These are phyloP conservation scores for Allobates femoralis DNA, from an alignment of 2,797 vertebrate species.

Conservation along the genomic window DNA sequence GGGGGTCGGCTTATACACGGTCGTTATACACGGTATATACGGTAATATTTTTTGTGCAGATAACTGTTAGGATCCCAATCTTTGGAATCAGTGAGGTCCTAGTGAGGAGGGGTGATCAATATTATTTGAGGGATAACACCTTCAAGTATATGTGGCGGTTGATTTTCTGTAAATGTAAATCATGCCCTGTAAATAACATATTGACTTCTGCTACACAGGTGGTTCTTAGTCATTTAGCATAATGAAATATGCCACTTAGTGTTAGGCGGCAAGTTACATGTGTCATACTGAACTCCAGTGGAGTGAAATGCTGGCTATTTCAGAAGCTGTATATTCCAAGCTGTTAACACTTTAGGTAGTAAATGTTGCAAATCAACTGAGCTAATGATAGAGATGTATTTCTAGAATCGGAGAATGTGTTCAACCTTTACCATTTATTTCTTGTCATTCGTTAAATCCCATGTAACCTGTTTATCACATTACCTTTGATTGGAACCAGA, in stretches of 20 bases:
- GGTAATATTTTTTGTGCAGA: too few relatives aligned
- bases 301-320: slow-evolving; percentile 14
- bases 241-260: slow-evolving; percentile 46
- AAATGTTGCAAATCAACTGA: not conserved
- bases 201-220: slow-evolving; percentile 1
- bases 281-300: slow-evolving; percentile 15
- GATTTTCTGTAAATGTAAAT: not conserved
- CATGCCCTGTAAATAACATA: not conserved
- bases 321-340: not conserved
- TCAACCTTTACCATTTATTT: not conserved
- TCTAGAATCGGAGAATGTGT: not conserved
- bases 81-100: too few relatives aligned
- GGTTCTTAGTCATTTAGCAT: slow-evolving; percentile 10
- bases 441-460: not conserved
- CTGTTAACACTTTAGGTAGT: slow-evolving; percentile 15
- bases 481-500: not conserved
- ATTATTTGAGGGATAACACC: too few relatives aligned
- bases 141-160: too few relatives aligned
- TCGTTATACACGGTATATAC: too few relatives aligned
- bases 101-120: too few relatives aligned
- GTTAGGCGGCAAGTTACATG: slow-evolving; percentile 15
- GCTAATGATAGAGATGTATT: slow-evolving; percentile 13
- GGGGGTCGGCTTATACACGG: too few relatives aligned
- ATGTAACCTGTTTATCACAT: not conserved
- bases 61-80: too few relatives aligned